Evolutionary conservation across 2,888 invertebrate genomes (phyloP).

Genomic region (Seira ritae): DNA sequence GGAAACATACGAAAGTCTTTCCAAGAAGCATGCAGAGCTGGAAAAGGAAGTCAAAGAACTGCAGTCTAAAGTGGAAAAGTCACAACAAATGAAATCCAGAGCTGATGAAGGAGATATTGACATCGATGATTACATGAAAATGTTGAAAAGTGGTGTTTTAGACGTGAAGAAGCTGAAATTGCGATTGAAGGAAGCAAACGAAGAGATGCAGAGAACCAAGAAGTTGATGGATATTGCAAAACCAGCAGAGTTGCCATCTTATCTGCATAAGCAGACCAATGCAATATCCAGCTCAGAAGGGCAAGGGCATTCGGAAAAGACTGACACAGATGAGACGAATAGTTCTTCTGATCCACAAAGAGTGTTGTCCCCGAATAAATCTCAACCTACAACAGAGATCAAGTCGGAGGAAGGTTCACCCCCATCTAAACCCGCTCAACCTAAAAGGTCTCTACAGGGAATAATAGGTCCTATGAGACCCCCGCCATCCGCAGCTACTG

Average conservation of each 20-base stretch:
- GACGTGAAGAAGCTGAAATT: slow-evolving; percentile 78
- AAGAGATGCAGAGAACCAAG: slow-evolving; percentile 82
- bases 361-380: background rate
- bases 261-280: slow-evolving; percentile 42
- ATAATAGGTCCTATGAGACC: slow-evolving; percentile 37
- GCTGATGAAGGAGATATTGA: slow-evolving; percentile 74
- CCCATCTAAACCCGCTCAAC: background rate
- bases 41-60: slow-evolving; percentile 79
- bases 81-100: slow-evolving; percentile 76
- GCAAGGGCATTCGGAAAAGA: too few species aligned
- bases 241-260: slow-evolving; percentile 75
- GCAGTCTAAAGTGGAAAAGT: slow-evolving; percentile 78
- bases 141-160: slow-evolving; percentile 75
- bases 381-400: background rate
- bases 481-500: background rate
- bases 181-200: slow-evolving; percentile 81
- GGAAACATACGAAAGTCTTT: slow-evolving; percentile 79
- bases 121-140: slow-evolving; percentile 87
- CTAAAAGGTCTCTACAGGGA: background rate
- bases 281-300: too few species aligned
- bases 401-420: background rate
- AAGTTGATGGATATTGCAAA: slow-evolving; percentile 83
- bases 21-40: slow-evolving; percentile 80
- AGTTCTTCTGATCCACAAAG: background rate
- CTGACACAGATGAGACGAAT: background rate